A percentile compares a stretch with the other conserved stretches of the same genome.
Conservation (phyloP, 2,888 invertebrate species). For the Incurvaria masculella region DNA sequence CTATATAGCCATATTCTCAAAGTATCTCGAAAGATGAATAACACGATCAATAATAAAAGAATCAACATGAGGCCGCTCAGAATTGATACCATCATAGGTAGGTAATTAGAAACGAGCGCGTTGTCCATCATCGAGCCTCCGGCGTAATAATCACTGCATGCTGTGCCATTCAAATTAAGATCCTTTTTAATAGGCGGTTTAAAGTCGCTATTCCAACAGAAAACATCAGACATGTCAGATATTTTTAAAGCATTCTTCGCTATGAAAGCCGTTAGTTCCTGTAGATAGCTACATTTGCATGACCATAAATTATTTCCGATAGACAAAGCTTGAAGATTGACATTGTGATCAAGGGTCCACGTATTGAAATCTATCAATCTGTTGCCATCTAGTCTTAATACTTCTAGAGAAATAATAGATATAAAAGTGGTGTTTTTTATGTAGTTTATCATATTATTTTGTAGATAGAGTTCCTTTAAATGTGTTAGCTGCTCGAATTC, state of each 20-base stretch:
- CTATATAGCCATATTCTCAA: slow-evolving; percentile 86
- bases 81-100: slow-evolving; percentile 79
- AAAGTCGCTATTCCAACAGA: slow-evolving; percentile 75
- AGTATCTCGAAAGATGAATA: slow-evolving; percentile 83
- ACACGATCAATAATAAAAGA: slow-evolving; percentile 70
- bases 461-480: slow-evolving; percentile 78
- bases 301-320: slow-evolving; percentile 87
- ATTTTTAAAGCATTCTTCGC: slow-evolving; percentile 78
- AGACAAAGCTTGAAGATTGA: slow-evolving; percentile 69
- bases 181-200: slow-evolving; percentile 74
- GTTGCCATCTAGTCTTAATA: slow-evolving; percentile 82
- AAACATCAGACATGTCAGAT: slow-evolving; percentile 73
- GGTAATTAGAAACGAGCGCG: slow-evolving; percentile 79
- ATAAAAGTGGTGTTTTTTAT: slow-evolving; percentile 80
- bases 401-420: slow-evolving; percentile 72
- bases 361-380: slow-evolving; percentile 76
- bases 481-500: slow-evolving; percentile 81
- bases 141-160: slow-evolving; percentile 83
- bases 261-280: slow-evolving; percentile 79
- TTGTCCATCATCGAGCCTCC: slow-evolving; percentile 80
- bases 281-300: slow-evolving; percentile 86
- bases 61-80: slow-evolving; percentile 75
- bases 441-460: slow-evolving; percentile 76
- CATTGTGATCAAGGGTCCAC: slow-evolving; percentile 69
- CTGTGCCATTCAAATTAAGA: slow-evolving; percentile 79